phyloP scores from a whole-genome alignment of 2,888 invertebrate genomes.

The Synanthedon formicaeformis region DNA sequence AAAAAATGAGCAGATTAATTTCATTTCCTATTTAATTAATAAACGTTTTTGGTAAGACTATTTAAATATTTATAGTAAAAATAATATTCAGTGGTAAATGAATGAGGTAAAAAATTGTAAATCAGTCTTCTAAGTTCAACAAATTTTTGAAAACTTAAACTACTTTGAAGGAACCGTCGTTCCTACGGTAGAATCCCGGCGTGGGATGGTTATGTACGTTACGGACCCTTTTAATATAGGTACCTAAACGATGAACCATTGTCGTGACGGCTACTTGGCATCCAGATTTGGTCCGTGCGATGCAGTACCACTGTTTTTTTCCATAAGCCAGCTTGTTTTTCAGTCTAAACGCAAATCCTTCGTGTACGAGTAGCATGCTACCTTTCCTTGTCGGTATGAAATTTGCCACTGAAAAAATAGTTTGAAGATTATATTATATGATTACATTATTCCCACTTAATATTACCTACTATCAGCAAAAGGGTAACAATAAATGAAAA shows the following conservation, averaged over 20 bases:
- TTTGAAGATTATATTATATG: neutral
- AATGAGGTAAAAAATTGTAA: slow-evolving; percentile 6
- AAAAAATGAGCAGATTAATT: neutral
- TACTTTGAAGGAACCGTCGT: slow-evolving; percentile 52
- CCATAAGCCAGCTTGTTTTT: slow-evolving; percentile 59
- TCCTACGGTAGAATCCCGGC: slow-evolving; percentile 47
- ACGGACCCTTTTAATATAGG: slow-evolving; percentile 41
- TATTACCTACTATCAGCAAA: neutral
- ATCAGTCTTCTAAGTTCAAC: slow-evolving; percentile 5
- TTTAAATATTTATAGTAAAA: neutral
- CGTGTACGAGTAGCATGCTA: slow-evolving; percentile 44
- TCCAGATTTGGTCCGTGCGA: slow-evolving; percentile 46
- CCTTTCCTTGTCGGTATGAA: slow-evolving; percentile 56
- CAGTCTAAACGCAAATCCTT: slow-evolving; percentile 51
- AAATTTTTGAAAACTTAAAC: slow-evolving; percentile 19
- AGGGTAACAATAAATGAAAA: neutral
- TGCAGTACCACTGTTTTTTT: slow-evolving; percentile 61
- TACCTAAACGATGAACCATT: slow-evolving; percentile 31
- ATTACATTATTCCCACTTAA: neutral
- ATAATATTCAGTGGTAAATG: slow-evolving; percentile 4
- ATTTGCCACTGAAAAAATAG: slow-evolving; percentile 44
- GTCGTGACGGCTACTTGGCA: slow-evolving; percentile 56
- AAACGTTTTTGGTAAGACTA: neutral
- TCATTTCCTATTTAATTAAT: neutral
- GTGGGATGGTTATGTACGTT: slow-evolving; percentile 48